phyloP scores from a whole-genome alignment of 2,113 vertebrate genomes.

The Equus quagga region DNA sequence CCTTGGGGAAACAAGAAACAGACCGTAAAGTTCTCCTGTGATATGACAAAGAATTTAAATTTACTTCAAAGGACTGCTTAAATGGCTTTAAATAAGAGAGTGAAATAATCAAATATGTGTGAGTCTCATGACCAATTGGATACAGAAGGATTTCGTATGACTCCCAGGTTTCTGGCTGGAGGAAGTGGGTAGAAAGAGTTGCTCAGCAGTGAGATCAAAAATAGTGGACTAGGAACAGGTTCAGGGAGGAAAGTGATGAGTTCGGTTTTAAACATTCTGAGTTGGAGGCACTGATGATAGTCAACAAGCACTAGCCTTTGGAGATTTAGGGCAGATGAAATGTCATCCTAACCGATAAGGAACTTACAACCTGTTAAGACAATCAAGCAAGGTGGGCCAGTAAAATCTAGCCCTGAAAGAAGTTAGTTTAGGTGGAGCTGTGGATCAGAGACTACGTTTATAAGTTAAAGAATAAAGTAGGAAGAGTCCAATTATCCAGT shows the following conservation, averaged over 20 bases:
- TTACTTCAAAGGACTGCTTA: not conserved
- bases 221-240: not conserved
- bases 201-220: not conserved
- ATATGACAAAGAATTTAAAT: not conserved
- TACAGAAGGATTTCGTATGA: not conserved
- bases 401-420: not conserved
- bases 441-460: not conserved
- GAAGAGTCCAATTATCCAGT: not conserved
- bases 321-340: not conserved
- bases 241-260: not conserved
- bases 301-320: not conserved
- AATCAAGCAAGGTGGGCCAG: not conserved
- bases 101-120: not conserved
- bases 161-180: not conserved
- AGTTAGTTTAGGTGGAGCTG: not conserved
- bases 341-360: not conserved
- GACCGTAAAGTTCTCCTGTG: not conserved
- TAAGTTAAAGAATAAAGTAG: not conserved
- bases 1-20: constrained; percentile 86
- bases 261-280: not conserved
- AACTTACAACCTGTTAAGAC: not conserved
- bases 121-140: not conserved
- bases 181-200: not conserved
- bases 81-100: not conserved
- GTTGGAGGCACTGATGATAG: not conserved